Evolutionary conservation across 2,888 invertebrate genomes (phyloP).

Genomic region (Pseudanteris insignis): DNA sequence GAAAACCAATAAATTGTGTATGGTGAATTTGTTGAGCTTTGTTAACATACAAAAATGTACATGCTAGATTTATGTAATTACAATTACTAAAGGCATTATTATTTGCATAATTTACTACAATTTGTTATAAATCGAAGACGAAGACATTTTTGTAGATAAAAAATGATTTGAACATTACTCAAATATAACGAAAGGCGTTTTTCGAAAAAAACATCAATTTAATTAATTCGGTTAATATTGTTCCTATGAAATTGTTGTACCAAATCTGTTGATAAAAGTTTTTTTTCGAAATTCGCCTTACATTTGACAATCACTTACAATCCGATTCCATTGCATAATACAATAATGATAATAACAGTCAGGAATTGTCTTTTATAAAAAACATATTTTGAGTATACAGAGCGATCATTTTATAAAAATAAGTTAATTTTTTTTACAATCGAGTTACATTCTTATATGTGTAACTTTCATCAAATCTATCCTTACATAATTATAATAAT

Average conservation of each 20-base stretch:
- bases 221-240: too few species aligned
- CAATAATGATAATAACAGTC: too few species aligned
- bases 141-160: conserved; percentile 15
- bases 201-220: too few species aligned
- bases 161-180: conserved; percentile 1
- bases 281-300: conserved; percentile 6
- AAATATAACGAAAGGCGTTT: conserved; percentile 6
- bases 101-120: conserved; percentile 17
- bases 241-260: too few species aligned
- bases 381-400: too few species aligned
- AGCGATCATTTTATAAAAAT: too few species aligned
- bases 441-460: too few species aligned
- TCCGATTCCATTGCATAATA: too few species aligned
- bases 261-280: not conserved
- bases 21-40: conserved; percentile 43
- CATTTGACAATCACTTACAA: conserved; percentile 2
- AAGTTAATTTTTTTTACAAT: too few species aligned
- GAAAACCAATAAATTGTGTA: conserved; percentile 38
- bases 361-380: too few species aligned
- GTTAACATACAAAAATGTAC: conserved; percentile 45
- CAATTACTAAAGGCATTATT: conserved; percentile 31
- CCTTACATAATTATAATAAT: too few species aligned
- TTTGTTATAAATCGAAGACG: conserved; percentile 24
- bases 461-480: too few species aligned
- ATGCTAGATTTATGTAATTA: conserved; percentile 38